A percentile compares a stretch with the other conserved stretches of the same genome.
phyloP scores from a whole-genome alignment of 1,140 invertebrate species.

The Tetragnatha versicolor region DNA sequence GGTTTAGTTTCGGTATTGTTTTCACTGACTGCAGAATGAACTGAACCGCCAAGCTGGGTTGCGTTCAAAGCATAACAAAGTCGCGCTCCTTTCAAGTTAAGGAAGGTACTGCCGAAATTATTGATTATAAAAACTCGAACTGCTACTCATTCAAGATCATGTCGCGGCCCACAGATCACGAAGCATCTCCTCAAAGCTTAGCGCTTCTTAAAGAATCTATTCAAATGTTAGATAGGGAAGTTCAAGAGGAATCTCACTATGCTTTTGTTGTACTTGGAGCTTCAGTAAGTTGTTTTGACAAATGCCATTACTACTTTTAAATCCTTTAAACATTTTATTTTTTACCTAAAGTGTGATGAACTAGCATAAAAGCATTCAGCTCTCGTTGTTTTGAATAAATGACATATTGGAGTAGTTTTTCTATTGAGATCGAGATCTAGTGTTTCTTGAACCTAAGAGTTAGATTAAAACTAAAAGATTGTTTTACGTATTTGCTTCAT shows the following conservation, averaged over 20 bases:
- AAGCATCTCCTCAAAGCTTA: conserved; percentile 42
- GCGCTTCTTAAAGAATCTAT: conserved; percentile 44
- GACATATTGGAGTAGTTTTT: not conserved
- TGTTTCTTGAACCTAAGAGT: not conserved
- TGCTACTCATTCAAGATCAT: not conserved
- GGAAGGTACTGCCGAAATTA: conserved; percentile 11
- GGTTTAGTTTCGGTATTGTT: no score
- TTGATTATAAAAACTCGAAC: not conserved
- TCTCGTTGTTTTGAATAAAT: not conserved
- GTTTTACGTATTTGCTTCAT: no score
- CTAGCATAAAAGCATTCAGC: no score
- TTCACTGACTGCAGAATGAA: no score
- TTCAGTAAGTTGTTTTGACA: conserved; percentile 60
- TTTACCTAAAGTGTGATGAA: not conserved
- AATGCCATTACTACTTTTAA: no score
- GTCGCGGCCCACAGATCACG: not conserved
- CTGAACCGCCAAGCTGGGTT: conserved; percentile 40
- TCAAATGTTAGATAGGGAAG: conserved; percentile 5
- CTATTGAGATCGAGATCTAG: not conserved
- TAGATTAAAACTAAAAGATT: not conserved
- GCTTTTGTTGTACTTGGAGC: conserved; percentile 65
- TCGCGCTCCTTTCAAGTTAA: conserved; percentile 41
- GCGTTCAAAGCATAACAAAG: conserved; percentile 27
- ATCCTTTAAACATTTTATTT: not conserved
- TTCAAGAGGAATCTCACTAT: conserved; percentile 54